These are phyloP conservation scores for Camptogramma bilineatum DNA, from an alignment of 2,888 invertebrate species.

Conservation along the genomic window DNA sequence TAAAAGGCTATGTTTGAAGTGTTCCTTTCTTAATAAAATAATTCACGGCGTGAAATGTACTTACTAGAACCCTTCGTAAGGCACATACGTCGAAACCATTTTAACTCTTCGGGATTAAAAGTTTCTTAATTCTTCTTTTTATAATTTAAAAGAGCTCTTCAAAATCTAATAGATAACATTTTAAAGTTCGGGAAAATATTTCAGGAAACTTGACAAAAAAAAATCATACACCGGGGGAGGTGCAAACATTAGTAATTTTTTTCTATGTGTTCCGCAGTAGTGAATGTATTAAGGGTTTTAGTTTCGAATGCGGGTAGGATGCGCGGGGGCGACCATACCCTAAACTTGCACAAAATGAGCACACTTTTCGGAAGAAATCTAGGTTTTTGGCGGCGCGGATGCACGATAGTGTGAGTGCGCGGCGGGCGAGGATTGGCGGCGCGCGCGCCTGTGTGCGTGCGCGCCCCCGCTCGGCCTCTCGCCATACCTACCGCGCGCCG, in stretches of 20 bases:
- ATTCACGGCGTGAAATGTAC: slow-evolving; percentile 39
- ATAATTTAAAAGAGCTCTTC: slow-evolving; percentile 53
- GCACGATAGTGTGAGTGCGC: slow-evolving; percentile 61
- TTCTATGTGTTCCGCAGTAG: slow-evolving; percentile 49
- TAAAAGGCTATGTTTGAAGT: slow-evolving; percentile 34
- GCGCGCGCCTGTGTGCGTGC: slow-evolving; percentile 63
- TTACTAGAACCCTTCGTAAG: slow-evolving; percentile 40
- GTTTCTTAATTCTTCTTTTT: slow-evolving; percentile 45
- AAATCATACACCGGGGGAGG: slow-evolving; percentile 52
- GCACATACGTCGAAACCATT: slow-evolving; percentile 41
- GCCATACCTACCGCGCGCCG: slow-evolving; percentile 53
- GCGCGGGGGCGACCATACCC: slow-evolving; percentile 68
- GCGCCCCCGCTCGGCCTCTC: slow-evolving; percentile 75
- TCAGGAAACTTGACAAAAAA: slow-evolving; percentile 42
- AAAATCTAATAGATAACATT: slow-evolving; percentile 40
- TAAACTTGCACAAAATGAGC: slow-evolving; percentile 75
- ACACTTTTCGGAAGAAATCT: slow-evolving; percentile 67
- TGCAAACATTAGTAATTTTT: slow-evolving; percentile 70
- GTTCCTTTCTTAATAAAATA: slow-evolving; percentile 57
- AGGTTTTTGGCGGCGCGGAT: slow-evolving; percentile 60
- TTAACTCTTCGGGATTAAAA: slow-evolving; percentile 20
- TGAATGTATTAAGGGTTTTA: slow-evolving; percentile 24
- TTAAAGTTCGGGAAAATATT: slow-evolving; percentile 43
- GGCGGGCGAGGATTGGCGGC: slow-evolving; percentile 72
- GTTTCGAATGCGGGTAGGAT: slow-evolving; percentile 49